A percentile compares a stretch with the other conserved stretches of the same genome.
Evolutionary conservation across 2,888 invertebrate genomes (phyloP).

Genomic region (Lagria hirta): DNA sequence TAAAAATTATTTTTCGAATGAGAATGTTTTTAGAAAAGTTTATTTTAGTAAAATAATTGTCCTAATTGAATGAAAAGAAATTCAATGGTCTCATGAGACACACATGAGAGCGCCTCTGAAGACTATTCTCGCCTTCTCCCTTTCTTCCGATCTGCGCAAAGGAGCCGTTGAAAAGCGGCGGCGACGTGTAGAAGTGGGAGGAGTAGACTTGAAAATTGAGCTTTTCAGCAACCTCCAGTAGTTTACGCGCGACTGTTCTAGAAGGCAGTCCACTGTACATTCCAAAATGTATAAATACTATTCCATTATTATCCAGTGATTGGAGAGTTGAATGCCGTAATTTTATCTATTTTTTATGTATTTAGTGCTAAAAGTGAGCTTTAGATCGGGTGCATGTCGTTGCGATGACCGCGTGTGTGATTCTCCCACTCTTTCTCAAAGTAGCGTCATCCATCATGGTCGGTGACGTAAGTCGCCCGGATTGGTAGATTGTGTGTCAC

Average conservation of each 20-base stretch:
- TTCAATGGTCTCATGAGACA: constrained; percentile 40
- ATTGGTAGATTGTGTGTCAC: constrained; percentile 61
- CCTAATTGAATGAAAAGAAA: no score
- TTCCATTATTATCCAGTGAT: no score
- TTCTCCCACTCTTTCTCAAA: constrained; percentile 39
- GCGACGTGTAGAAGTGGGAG: constrained; percentile 49
- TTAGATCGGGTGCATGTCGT: constrained; percentile 32
- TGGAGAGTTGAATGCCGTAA: background rate
- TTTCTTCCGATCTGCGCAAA: constrained; percentile 43
- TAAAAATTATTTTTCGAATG: no score
- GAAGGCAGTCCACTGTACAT: no score
- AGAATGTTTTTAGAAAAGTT: no score
- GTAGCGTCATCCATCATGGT: constrained; percentile 63
- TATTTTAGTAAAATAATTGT: no score
- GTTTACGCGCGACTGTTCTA: constrained; percentile 38
- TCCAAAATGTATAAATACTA: no score
- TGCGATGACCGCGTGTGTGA: constrained; percentile 27
- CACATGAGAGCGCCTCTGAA: constrained; percentile 44
- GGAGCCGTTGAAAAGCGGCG: constrained; percentile 48
- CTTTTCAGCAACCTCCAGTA: constrained; percentile 46
- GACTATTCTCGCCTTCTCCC: constrained; percentile 42
- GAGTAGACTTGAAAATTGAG: constrained; percentile 46
- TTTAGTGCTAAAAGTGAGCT: constrained; percentile 1
- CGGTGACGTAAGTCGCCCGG: constrained; percentile 54
- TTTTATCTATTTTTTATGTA: background rate